A percentile compares a stretch with the other conserved stretches of the same genome.
Evolutionary conservation across 2,113 vertebrate genomes (phyloP).

Genomic region (Ciconia stormi): DNA sequence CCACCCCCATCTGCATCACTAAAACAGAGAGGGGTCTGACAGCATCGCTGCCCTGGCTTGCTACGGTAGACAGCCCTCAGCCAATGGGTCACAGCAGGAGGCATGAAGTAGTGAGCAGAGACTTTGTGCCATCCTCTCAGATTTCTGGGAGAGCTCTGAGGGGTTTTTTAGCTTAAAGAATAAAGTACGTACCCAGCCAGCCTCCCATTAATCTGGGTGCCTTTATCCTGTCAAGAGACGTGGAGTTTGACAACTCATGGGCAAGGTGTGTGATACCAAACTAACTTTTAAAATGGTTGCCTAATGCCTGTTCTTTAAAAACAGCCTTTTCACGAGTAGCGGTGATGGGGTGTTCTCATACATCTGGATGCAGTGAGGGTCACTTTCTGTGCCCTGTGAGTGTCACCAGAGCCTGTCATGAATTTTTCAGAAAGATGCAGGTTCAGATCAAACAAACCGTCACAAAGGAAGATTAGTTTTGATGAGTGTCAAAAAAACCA

Average conservation of each 20-base stretch:
- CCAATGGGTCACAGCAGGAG: neutral
- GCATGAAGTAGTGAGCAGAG: neutral
- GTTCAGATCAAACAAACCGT: neutral
- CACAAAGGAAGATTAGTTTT: neutral
- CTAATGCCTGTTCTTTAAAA: neutral
- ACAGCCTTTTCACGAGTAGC: neutral
- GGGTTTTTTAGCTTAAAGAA: neutral
- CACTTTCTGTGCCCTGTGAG: neutral
- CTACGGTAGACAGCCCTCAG: fast-evolving
- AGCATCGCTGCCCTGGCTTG: neutral
- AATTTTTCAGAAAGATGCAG: neutral
- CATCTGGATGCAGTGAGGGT: neutral
- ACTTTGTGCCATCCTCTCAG: neutral
- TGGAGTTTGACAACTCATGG: neutral
- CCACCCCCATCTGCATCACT: fast-evolving
- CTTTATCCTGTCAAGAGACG: neutral
- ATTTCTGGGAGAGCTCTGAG: neutral
- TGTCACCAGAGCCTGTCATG: neutral
- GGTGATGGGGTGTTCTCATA: neutral
- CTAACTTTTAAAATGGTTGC: neutral
- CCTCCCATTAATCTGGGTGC: neutral
- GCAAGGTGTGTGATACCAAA: neutral
- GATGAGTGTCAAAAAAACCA: neutral
- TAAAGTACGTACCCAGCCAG: neutral
- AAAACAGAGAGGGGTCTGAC: neutral